Percentiles rank a stretch among this genome's conserved stretches.
Conservation (phyloP, 2,113 vertebrate genomes). For the Kryptolebias marmoratus region DNA sequence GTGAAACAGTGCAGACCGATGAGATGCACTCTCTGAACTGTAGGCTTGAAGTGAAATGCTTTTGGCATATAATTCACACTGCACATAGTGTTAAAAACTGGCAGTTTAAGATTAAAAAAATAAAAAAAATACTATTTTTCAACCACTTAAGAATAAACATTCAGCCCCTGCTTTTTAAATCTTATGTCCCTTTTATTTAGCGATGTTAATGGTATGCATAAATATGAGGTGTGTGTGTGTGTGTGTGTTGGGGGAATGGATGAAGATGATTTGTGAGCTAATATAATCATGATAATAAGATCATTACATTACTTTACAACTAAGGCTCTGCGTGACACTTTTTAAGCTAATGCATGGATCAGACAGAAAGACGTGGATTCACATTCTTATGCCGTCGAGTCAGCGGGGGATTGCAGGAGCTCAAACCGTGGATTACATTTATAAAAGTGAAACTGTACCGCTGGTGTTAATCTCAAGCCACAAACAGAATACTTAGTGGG, state of each 20-base stretch:
- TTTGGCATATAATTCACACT: constrained; percentile 21
- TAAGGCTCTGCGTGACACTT: constrained; percentile 21
- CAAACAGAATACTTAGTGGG: constrained; percentile 39
- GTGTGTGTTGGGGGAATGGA: not conserved
- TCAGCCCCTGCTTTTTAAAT: not conserved
- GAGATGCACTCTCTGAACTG: constrained; percentile 33
- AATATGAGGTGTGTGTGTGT: not conserved
- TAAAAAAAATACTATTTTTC: not conserved
- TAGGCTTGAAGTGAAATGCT: constrained; percentile 51
- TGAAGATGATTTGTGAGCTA: constrained; percentile 13
- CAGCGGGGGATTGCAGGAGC: constrained; percentile 53
- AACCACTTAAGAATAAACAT: not conserved
- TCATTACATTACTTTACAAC: constrained; percentile 27
- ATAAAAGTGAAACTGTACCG: constrained; percentile 56
- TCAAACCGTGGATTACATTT: constrained; percentile 67
- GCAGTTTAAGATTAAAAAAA: constrained; percentile 6
- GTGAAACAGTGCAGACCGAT: constrained; percentile 39
- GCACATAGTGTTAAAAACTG: not conserved
- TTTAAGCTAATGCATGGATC: constrained; percentile 38
- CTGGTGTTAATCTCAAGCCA: constrained; percentile 58
- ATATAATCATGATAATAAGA: constrained; percentile 27
- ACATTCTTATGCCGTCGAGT: constrained; percentile 56
- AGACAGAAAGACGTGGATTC: constrained; percentile 43
- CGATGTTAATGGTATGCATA: not conserved
- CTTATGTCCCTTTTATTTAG: constrained; percentile 3